These are phyloP conservation scores for Ceratothoa steindachneri DNA, from an alignment of 2,888 invertebrate genomes.

Conservation along the genomic window DNA sequence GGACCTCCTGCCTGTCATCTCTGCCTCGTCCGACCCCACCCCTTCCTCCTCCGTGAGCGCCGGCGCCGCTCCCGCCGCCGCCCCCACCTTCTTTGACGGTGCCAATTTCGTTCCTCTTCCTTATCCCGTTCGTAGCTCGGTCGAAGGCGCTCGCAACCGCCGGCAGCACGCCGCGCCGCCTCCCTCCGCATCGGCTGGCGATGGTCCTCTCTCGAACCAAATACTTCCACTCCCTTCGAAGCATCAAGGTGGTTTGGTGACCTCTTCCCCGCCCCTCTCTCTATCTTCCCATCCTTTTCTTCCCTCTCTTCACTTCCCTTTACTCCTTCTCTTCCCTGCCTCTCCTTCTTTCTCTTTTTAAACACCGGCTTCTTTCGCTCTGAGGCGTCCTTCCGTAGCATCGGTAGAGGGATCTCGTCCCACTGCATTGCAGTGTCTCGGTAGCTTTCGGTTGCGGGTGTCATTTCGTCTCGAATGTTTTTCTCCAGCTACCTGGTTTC, in stretches of 20 bases:
- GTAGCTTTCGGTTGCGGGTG: too few relatives aligned
- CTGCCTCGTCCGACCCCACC: constrained; percentile 16
- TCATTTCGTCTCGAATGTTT: too few relatives aligned
- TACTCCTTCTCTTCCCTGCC: not conserved
- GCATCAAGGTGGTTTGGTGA: not conserved
- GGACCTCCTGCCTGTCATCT: constrained; percentile 38
- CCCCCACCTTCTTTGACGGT: constrained; percentile 9
- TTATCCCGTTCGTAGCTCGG: not conserved
- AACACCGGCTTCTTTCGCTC: not conserved
- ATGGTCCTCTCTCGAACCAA: not conserved
- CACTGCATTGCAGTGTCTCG: too few relatives aligned
- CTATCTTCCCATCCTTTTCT: not conserved
- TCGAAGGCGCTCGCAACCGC: not conserved
- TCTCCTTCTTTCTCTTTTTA: not conserved
- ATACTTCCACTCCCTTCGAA: not conserved
- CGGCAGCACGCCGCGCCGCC: not conserved
- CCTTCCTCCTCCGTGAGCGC: constrained; percentile 5
- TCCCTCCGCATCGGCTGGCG: not conserved
- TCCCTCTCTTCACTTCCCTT: not conserved
- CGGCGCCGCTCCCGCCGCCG: constrained; percentile 8
- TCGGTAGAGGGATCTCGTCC: not conserved
- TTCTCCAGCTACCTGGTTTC: too few relatives aligned
- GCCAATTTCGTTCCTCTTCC: constrained; percentile 10
- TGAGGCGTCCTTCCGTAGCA: not conserved
- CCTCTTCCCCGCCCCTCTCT: not conserved